These are phyloP conservation scores for Protodeltote pygarga DNA, from an alignment of 2,888 invertebrate genomes.

Conservation along the genomic window DNA sequence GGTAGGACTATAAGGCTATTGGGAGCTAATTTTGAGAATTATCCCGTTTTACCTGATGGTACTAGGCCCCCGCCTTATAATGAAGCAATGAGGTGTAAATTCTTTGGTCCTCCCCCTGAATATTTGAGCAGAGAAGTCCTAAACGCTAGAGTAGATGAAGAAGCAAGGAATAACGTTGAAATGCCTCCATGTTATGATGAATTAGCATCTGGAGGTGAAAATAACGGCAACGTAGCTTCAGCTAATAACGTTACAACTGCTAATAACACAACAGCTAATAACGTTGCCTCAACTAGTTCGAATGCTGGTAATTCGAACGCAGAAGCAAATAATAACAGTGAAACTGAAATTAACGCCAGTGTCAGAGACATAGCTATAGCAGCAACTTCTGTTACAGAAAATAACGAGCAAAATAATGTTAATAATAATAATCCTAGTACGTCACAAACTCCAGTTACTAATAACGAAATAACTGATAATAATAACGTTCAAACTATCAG, in stretches of 20 bases:
- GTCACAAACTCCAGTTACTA: constrained; percentile 10
- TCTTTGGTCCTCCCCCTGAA: constrained; percentile 81
- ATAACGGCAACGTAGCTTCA: constrained; percentile 24
- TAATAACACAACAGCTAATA: background rate
- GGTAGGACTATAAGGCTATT: constrained; percentile 76
- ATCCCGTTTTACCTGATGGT: constrained; percentile 58
- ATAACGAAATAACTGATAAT: constrained; percentile 24
- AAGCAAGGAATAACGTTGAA: constrained; percentile 71
- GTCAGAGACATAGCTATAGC: constrained; percentile 41
- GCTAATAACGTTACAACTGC: constrained; percentile 10
- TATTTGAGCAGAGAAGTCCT: constrained; percentile 70
- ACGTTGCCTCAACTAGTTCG: background rate
- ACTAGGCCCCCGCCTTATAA: constrained; percentile 75
- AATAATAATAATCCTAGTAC: constrained; percentile 16
- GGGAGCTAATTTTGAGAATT: constrained; percentile 77
- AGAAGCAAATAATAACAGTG: constrained; percentile 21
- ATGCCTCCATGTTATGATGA: constrained; percentile 81
- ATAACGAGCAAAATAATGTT: background rate
- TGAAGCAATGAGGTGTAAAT: constrained; percentile 75
- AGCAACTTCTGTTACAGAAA: background rate
- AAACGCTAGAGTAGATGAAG: constrained; percentile 61
- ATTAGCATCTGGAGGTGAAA: constrained; percentile 43
- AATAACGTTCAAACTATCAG: constrained; percentile 51
- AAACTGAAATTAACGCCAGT: constrained; percentile 14
- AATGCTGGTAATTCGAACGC: constrained; percentile 3